Base-by-base conservation (phyloP, 2,888 invertebrate genomes). In the Pantelozetes paolii region DNA sequence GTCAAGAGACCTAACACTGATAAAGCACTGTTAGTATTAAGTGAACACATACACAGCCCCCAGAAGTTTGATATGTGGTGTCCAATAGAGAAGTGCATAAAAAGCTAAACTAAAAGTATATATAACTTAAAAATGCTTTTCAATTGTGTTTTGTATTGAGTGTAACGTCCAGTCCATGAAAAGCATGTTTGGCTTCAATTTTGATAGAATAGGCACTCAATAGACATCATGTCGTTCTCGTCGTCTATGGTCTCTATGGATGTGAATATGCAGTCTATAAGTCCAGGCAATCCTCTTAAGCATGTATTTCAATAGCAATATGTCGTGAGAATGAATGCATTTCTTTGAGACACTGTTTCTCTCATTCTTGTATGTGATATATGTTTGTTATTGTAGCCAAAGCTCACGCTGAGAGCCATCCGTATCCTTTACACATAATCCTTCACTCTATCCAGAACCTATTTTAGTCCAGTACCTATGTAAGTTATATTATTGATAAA, bases 241-340 rank as follows among this genome's bases (percentile, higher is more conserved):
- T 62, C 30, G 62, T 62, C 2, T 28, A 23, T 36, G 28, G 48
- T n/a, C n/a, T 48, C 48, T 48, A 48, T 48, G 48, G 48, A 59
- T 59, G 30, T 26, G 59, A 59, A 59, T 59, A 59, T 59, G n/a
- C 28, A 26, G 15, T 28, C 15, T 57, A 57, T 57, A 57, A 57
- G 23, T 57, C 57, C 57, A 32, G 62, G 30, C 36, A 36, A 62
- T 62, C 62, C 62, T 62, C 62, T 62, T 62, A 62, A 32, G 32
- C 62, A 36, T 62, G 62, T 62, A 62, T 62, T 62, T 62, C n/a
- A 62, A 62, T 62, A n/a, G 32, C 62, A 62, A 62, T 62, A 30
- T 62, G 62, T 62, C 62, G 62, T 62, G 62, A 62, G 62, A 62
- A 62, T 62, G 36, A 20, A 62, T 62, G 62, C 15, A n/a, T 62